Base-by-base conservation (phyloP, 35 echinoderm and acorn worm species). In the Apostichopus japonicus region DNA sequence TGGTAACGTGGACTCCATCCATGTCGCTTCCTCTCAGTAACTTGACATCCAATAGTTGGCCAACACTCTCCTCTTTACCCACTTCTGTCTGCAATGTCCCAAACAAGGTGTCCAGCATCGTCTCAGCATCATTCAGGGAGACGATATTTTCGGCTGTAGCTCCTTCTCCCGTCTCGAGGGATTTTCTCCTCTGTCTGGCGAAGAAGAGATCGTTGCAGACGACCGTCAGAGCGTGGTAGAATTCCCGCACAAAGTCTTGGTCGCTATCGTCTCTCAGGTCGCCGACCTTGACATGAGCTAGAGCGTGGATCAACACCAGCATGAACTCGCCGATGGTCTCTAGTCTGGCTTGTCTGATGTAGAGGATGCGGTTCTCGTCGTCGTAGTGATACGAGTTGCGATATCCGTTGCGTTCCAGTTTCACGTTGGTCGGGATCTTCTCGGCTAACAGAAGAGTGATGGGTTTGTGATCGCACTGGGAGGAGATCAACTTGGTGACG, bases 161-260 rank as follows among this genome's bases (percentile, higher is more conserved):
- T 71, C 15, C 56, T 19, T 13, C 24, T 1, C 8, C 86, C 53
- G 6, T 63, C 7, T 55, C 53, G 27, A 6, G 8, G 8, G 21
- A 54, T 54, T 23, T 52, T 23, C 93, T 94, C 15, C 97, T 93
- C 86, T 96, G 94, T 11, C 95, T 90, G 4, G 97, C 97, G 56
- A 99, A 99, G 95, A 99, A 99, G 77, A 99, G 92, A 77, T 99
- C 97, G 24, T 99, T 94, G 86, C 97, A 99, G 79, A 99, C 95
- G 19, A 91, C 86, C 13, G 93, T 96, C 2, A 96, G 93, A 57
- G 95, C 95, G 0, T 58, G 82, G 90, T 99, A 93, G 93, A 99
- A 99, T 65, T 99, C 93, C 13, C 91, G 78, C 16, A 83, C 77
- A 77, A 96, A 99, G 23, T 91, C 92, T 6, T 79, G 91, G 19